phyloP scores from a whole-genome alignment of 92 coral and sea anemone genomes.

The Meandrina meandrites region DNA sequence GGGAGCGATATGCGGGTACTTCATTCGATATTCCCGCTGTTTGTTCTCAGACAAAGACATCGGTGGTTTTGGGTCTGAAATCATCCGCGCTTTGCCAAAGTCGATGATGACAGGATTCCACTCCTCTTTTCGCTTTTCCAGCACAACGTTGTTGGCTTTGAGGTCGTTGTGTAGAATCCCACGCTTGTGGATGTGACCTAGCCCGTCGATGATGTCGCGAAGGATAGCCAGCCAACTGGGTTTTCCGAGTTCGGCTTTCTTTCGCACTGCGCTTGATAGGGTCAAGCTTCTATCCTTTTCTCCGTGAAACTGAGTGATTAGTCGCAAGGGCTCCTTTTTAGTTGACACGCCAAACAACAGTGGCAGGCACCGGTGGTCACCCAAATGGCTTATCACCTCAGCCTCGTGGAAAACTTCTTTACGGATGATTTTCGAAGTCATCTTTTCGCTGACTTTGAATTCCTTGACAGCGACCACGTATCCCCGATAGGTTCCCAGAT shows the following conservation, averaged over 20 bases:
- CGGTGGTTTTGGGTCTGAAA: conserved; percentile 14
- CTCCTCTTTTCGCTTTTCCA: conserved; percentile 24
- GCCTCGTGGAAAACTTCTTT: conserved; percentile 37
- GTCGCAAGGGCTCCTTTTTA: neutral
- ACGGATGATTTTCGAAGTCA: neutral
- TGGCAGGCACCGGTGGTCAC: conserved; percentile 28
- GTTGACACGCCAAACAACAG: conserved; percentile 22
- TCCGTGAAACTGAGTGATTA: conserved; percentile 24
- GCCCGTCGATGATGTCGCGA: too few species aligned
- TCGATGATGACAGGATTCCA: conserved; percentile 9
- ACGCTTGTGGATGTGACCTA: too few species aligned
- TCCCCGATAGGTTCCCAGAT: conserved; percentile 26
- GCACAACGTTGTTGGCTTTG: conserved; percentile 31
- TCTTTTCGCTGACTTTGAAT: neutral
- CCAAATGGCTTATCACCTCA: neutral
- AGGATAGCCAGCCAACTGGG: neutral
- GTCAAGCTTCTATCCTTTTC: conserved; percentile 1
- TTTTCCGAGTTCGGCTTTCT: neutral
- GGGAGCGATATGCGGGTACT: conserved; percentile 47
- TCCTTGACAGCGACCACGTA: conserved; percentile 37
- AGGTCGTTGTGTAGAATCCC: too few species aligned
- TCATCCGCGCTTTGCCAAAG: conserved; percentile 41
- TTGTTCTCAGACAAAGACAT: neutral
- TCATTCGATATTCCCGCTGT: neutral
- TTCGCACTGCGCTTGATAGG: neutral